These are phyloP conservation scores for Strigamia maritima DNA, from an alignment of 2,888 invertebrate genomes.

Conservation along the genomic window DNA sequence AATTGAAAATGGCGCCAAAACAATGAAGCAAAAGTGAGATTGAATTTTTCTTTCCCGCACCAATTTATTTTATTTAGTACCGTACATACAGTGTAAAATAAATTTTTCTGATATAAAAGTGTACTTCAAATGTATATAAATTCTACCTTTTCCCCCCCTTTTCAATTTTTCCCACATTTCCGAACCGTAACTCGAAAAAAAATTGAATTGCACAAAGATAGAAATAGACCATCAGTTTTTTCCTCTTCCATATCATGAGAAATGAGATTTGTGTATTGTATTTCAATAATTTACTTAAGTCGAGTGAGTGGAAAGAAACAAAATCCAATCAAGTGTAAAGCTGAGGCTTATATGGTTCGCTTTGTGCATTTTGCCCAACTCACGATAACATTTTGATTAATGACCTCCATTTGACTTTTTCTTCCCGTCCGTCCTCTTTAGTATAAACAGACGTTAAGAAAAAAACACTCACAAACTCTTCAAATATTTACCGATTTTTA, in stretches of 20 bases:
- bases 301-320: conserved; percentile 1
- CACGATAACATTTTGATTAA: conserved; percentile 28
- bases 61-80: neutral
- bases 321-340: conserved; percentile 32
- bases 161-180: too few species aligned
- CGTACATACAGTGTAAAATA: neutral
- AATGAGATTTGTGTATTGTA: neutral
- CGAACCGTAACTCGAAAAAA: too few species aligned
- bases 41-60: neutral
- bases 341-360: neutral
- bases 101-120: neutral
- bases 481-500: conserved; percentile 29
- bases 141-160: neutral
- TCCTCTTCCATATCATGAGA: neutral
- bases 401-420: conserved; percentile 12
- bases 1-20: conserved; percentile 34
- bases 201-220: neutral
- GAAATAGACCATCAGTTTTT: neutral
- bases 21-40: neutral
- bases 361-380: conserved; percentile 15
- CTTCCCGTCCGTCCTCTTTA: neutral
- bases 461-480: neutral
- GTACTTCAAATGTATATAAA: too few species aligned
- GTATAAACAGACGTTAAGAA: neutral
- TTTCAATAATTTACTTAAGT: conserved; percentile 32